A percentile compares a stretch with the other conserved stretches of the same genome.
Conservation (phyloP, 1,140 invertebrate species). For the Sminthurinus signatus region DNA sequence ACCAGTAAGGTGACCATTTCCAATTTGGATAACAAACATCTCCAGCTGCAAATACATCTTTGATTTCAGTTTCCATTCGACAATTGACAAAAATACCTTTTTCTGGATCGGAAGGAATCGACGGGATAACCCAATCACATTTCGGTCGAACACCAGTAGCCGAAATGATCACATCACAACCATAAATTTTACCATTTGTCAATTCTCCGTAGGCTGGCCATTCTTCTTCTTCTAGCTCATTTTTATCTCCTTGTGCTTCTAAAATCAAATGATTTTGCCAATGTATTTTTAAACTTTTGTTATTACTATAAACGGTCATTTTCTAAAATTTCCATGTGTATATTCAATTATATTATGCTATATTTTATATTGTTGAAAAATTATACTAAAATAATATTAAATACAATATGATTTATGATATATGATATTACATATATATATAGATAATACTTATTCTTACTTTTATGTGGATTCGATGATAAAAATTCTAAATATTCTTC, state of each 20-base stretch:
- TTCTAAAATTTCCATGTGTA: too few species aligned
- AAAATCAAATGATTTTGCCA: too few species aligned
- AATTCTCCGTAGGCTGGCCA: conserved; percentile 69
- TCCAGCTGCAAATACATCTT: conserved; percentile 85
- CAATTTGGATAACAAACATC: conserved; percentile 82
- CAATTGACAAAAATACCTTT: conserved; percentile 80
- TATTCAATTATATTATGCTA: too few species aligned
- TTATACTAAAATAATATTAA: too few species aligned
- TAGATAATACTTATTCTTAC: too few species aligned
- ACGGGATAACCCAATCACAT: conserved; percentile 49
- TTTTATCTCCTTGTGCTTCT: too few species aligned
- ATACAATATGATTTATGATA: too few species aligned
- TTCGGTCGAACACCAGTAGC: conserved; percentile 86
- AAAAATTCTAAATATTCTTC: conserved; percentile 12
- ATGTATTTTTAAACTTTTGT: too few species aligned
- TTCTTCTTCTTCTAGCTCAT: conserved; percentile 44
- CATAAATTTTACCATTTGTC: conserved; percentile 64
- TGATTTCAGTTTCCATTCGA: conserved; percentile 71
- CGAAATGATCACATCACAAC: conserved; percentile 89
- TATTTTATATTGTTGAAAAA: too few species aligned
- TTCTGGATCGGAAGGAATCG: conserved; percentile 49
- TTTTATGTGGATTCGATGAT: neutral
- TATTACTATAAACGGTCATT: too few species aligned
- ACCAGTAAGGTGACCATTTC: conserved; percentile 69
- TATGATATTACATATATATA: too few species aligned